Base-by-base conservation (phyloP, 2,888 invertebrate genomes). In the Mantis religiosa region DNA sequence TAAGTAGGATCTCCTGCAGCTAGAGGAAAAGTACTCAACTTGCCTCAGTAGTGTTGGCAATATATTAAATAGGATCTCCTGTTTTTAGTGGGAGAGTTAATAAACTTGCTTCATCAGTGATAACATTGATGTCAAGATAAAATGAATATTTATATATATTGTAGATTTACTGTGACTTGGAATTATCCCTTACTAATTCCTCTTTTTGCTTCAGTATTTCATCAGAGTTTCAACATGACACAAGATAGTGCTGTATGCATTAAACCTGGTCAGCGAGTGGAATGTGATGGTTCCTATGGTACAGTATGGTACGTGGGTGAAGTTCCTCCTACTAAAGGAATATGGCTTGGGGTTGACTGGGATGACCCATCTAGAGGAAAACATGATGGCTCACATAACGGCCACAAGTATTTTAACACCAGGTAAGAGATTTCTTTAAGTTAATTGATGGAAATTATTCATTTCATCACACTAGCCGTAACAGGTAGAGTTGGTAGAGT, bases 261-360 rank as follows among this genome's bases (percentile, higher is more conserved):
- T 12, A 89, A 82, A 34, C 91, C 94, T 90, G 94, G 94, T 84
- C 93, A 93, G 90, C 92, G 94, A 90, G 92, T 95, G 86, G 92
- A 93, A 89, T 93, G 93, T 91, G 94, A 94, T 90, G 94, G 93
- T 83, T 92, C 93, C 90, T 92, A 92, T 90, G 96, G 96, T 27
- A 96, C 95, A 12, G 95, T 98, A 41, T 95, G 95, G 92, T 98
- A 96, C 93, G 95, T 97, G 90, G 98, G 98, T 86, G 95, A 95
- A 92, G 94, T 95, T 28, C 95, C 95, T 90, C 96, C 96, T 0
- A 95, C 96, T 91, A 93, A 95, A 89, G 97, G 97, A 84, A 92
- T 94, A 54, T 99, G 99, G 99, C 94, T 98, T 89, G 99, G 99
- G 0, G 95, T 99, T n/a, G 99, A 99, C 92, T 99, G 99, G 99